Base-by-base conservation (phyloP, 2,113 vertebrate genomes). In the Tragelaphus strepsiceros region DNA sequence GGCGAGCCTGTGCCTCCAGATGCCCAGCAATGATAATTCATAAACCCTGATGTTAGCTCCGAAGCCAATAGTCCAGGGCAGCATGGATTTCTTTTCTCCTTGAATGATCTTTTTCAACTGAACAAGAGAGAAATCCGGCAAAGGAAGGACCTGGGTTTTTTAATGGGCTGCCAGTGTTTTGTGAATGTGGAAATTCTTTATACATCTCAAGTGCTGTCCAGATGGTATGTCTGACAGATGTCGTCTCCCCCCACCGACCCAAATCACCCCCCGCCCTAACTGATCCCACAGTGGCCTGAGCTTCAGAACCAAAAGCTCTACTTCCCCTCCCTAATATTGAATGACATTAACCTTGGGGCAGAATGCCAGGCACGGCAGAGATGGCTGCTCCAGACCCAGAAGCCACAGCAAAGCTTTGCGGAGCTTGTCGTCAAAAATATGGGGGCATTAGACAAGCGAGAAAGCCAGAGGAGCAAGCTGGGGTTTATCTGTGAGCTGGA, bases 171-270 rank as follows among this genome's bases (percentile, higher is more conserved):
- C 26, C 13, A 1, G 86, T 77, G n/a, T 26, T 93, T 91, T 84
- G 26, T 62, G 80, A 87, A 19, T 74, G 21, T 80, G 82, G 30
- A 32, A 59, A 67, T 84, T 80, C 53, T 89, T 93, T 32, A 26
- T 67, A 54, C 62, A 43, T 62, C 91, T 86, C 87, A 89, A 97
- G 51, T 58, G 32, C 51, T 78, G n/a, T 91, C 90, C 92, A 96
- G 92, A 94, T 94, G 89, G 78, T 17, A 24, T 54, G 51, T 91
- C 43, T 93, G 86, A 54, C 17, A 67, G 83, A 92, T 67, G 74
- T 35, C 11, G 0, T 10, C 43, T 58, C 61, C 32, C 5, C 5
- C 2, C 9, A 15, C 35, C 26, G 0, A 5, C 35, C 54, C 21
- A 15, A 32, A 8, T 53, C 32, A 49, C 15, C 35, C 71, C 43